Base-by-base conservation (phyloP, 2,113 vertebrate genomes). In the Nannobrachium achirus region DNA sequence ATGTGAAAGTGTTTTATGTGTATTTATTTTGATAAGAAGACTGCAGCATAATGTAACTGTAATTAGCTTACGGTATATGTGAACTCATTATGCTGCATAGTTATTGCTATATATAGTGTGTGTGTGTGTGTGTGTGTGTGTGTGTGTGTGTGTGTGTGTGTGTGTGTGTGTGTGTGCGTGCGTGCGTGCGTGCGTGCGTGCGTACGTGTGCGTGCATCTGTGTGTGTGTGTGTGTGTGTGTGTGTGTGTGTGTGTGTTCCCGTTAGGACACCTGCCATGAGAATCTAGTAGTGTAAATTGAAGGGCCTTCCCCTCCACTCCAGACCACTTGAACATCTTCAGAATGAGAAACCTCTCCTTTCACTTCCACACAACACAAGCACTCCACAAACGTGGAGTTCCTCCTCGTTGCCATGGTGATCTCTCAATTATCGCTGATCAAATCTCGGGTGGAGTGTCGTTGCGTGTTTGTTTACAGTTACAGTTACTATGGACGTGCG, bases 361-460 rank as follows among this genome's bases (percentile, higher is more conserved):
- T 76, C 85, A 82, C 77, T 63, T 66, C 71, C 80, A 56, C 73
- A 33, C 25, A 33, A 33, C 59, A 75, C 66, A 4, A 55, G 79
- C 71, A 72, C 63, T 1, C 20, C 76, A 10, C 73, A 40, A 33
- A 4, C 4, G 10, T 20, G 60, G 79, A 81, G 84, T 72, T 82
- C 80, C 50, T 52, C 50, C 83, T 75, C 56, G 81, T 90, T 89
- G 73, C 83, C 87, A 88, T 85, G 86, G 87, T 76, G 84, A 90
- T 83, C 73, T 73, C 63, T 33, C 6, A 33, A 33, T 33, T 5
- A 3, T 33, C 25, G 25, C 25, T 33, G 25, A 33, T 33, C 25
- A 33, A 33, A 33, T 33, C 25, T 33, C 6, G 25, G 3, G 25
- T 4, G 25, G 25, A 33, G 25, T 5, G 25, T 33, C 6, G 25